Conservation (phyloP, 2,888 invertebrate species). For the Drosophila stalkeri region DNA sequence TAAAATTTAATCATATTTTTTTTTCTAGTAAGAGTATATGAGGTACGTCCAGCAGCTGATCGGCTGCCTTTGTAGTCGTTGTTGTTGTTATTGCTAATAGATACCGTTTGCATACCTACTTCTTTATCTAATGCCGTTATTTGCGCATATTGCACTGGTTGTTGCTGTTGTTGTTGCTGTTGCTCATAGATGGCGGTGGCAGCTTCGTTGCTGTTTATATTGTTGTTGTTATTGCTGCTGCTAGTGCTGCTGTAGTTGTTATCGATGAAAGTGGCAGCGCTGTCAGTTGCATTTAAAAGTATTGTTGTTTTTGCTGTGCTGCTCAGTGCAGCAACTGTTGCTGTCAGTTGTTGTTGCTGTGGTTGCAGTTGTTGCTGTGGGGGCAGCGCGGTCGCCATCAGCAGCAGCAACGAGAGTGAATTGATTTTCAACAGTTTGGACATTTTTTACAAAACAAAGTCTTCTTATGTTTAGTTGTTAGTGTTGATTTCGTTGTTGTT, state of each 20-base stretch:
- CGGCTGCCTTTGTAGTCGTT: slow-evolving; percentile 9
- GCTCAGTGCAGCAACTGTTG: slow-evolving; percentile 38
- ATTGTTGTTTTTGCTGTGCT: slow-evolving; percentile 39
- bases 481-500: slow-evolving; percentile 28
- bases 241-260: slow-evolving; percentile 40
- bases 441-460: slow-evolving; percentile 52
- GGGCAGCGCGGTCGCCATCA: slow-evolving; percentile 49
- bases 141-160: slow-evolving; percentile 65
- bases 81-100: slow-evolving; percentile 40
- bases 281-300: slow-evolving; percentile 63
- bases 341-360: slow-evolving; percentile 49
- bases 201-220: slow-evolving; percentile 39
- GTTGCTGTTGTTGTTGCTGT: slow-evolving; percentile 51
- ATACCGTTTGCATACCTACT: slow-evolving; percentile 83
- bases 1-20: not conserved
- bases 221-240: slow-evolving; percentile 19
- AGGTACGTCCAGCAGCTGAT: slow-evolving; percentile 24
- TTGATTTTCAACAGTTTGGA: slow-evolving; percentile 64
- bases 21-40: slow-evolving; percentile 28
- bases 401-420: slow-evolving; percentile 73
- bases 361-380: slow-evolving; percentile 47
- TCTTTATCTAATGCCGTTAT: slow-evolving; percentile 83
- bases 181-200: slow-evolving; percentile 45
- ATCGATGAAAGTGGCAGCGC: slow-evolving; percentile 70
- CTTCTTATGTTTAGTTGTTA: slow-evolving; percentile 17